These are phyloP conservation scores for Sceliomorpha sp. DNA, from an alignment of 2,888 invertebrate genomes.

Conservation along the genomic window DNA sequence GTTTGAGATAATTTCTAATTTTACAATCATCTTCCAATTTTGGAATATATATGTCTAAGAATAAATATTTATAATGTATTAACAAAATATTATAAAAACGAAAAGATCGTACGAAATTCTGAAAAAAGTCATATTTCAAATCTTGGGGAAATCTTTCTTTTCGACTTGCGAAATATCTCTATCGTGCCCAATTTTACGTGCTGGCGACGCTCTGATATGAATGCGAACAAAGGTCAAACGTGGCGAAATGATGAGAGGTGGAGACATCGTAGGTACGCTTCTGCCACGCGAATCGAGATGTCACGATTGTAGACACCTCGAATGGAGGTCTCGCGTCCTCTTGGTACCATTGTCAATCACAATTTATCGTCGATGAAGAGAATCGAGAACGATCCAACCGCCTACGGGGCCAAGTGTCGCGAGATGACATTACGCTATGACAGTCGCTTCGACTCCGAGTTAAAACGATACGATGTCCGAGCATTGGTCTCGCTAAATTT, in stretches of 20 bases:
- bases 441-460: not conserved
- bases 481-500: not conserved
- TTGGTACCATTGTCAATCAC: constrained; percentile 28
- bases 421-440: constrained; percentile 13
- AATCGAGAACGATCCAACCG: constrained; percentile 1
- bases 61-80: no score
- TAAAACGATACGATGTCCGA: constrained; percentile 12
- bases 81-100: no score
- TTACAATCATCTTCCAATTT: no score
- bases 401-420: constrained; percentile 14
- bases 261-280: constrained; percentile 10
- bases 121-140: no score
- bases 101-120: no score
- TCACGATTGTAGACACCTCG: constrained; percentile 13
- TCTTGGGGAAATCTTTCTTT: not conserved
- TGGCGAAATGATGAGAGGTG: constrained; percentile 13
- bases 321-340: constrained; percentile 7
- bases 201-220: constrained; percentile 5
- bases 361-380: constrained; percentile 19
- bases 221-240: constrained; percentile 12
- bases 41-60: no score
- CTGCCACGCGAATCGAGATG: constrained; percentile 18
- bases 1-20: no score
- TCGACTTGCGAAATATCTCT: constrained; percentile 3
- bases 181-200: constrained; percentile 4